Evolutionary conservation across 2,797 vertebrate genomes (phyloP).

Genomic region (Eptatretus atami): DNA sequence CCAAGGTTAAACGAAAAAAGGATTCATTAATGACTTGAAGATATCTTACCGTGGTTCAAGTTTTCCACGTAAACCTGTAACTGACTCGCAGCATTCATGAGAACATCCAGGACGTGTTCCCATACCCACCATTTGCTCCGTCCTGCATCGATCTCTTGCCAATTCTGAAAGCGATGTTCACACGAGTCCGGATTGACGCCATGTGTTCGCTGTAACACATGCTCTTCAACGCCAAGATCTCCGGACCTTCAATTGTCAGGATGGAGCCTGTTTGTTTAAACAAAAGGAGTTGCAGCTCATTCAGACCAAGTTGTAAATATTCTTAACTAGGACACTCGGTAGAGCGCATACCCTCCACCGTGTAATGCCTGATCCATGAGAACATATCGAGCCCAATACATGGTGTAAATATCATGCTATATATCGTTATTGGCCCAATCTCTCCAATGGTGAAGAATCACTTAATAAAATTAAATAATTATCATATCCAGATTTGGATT

Average conservation of each 20-base stretch:
- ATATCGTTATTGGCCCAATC: too few species aligned
- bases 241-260: conserved; percentile 29
- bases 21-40: too few species aligned
- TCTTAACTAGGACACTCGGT: background rate
- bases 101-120: conserved; percentile 22
- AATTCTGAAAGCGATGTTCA: conserved; percentile 38
- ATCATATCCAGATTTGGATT: too few species aligned
- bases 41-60: conserved; percentile 25
- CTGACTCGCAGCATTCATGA: conserved; percentile 21
- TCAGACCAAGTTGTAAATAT: background rate
- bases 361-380: too few species aligned
- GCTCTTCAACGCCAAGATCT: conserved; percentile 28
- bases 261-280: conserved; percentile 14
- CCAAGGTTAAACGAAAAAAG: too few species aligned
- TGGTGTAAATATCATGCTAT: too few species aligned
- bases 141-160: conserved; percentile 27
- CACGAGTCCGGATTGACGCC: conserved; percentile 24
- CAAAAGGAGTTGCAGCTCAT: background rate
- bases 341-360: too few species aligned
- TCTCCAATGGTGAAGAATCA: too few species aligned
- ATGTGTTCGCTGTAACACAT: conserved; percentile 27
- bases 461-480: too few species aligned
- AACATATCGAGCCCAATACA: too few species aligned
- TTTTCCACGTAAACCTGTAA: conserved; percentile 39
- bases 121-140: conserved; percentile 63